Base-by-base conservation (phyloP, 1,140 invertebrate species). In the Harlomillsia oculata region DNA sequence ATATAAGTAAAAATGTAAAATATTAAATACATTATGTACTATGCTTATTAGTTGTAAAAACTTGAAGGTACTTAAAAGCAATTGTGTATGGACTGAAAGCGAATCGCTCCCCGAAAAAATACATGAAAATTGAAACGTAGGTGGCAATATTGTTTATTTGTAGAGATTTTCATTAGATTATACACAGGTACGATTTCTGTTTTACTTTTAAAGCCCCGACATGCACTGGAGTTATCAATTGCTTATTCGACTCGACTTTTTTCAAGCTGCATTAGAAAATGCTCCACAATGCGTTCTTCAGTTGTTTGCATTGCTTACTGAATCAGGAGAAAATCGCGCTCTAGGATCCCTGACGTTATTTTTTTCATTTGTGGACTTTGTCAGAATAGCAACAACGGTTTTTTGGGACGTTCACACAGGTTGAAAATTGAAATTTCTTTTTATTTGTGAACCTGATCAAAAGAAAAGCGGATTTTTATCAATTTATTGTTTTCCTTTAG, bases 181-280 rank as follows among this genome's bases (percentile, higher is more conserved):
- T 8, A 16, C 21, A 40, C 25, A 25, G 21, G 46, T n/a, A n/a
- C n/a, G n/a, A n/a, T 37, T 40, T 48, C 18, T 40, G 2, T 50
- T 8, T 52, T 43, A 18, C 16, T 16, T 32, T 51, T 36, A 16
- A 30, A 63, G 56, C 14, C 62, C 62, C 14, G 55, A 64, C 40
- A 37, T 9, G 5, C 62, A 64, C 37, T 64, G 62, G 62, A 58
- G 57, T 32, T 37, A 59, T 39, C 49, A 60, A 21, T 39, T 64
- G 16, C 45, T 64, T 5, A 41, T 60, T 30, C 36, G 58, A 32
- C 36, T 64, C 23, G 57, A 60, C 36, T 60, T 60, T 40, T 46
- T 64, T 14, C 57, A 60, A 41, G 62, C 62, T 23, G 57, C 57
- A 14, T 37, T 64, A 16, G 62, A 64, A 55, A 64, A 64, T 39